These are phyloP conservation scores for Nycticryphes semicollaris DNA, from an alignment of 2,113 vertebrate genomes.

Conservation along the genomic window DNA sequence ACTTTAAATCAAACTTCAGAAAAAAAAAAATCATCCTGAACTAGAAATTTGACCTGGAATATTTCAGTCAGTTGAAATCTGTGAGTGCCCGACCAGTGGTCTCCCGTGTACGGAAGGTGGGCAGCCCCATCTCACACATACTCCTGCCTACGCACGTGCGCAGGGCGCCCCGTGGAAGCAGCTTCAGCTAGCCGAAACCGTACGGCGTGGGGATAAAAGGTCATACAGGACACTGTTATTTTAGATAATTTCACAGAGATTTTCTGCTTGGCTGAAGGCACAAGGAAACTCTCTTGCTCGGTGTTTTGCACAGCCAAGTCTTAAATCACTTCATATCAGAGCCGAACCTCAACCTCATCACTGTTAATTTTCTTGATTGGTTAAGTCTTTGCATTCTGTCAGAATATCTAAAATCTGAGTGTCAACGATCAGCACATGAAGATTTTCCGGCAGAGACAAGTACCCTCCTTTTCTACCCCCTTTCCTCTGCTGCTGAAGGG, in stretches of 20 bases:
- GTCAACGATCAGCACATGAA: conserved; percentile 3
- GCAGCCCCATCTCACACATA: neutral
- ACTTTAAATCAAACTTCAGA: neutral
- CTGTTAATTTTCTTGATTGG: conserved; percentile 52
- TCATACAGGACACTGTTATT: conserved; percentile 75
- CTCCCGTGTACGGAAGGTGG: neutral
- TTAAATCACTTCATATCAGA: conserved; percentile 63
- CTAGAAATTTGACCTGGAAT: neutral
- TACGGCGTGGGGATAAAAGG: conserved; percentile 74
- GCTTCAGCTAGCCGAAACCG: neutral
- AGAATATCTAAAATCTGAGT: conserved; percentile 37
- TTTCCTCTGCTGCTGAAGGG: neutral
- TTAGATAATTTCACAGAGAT: conserved; percentile 83
- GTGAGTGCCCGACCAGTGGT: neutral
- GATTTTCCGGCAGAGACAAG: neutral
- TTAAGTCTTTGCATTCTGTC: conserved; percentile 57
- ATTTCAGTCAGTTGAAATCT: neutral
- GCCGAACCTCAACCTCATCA: conserved; percentile 36
- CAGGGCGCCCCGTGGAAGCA: neutral
- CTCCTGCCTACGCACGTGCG: neutral
- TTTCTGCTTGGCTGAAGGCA: conserved; percentile 83
- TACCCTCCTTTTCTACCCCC: neutral
- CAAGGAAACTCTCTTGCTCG: conserved; percentile 71
- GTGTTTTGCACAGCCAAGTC: conserved; percentile 55
- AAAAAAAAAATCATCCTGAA: neutral